Base-by-base conservation (phyloP, 37 sponge, comb jelly and placozoan species). In the Haliclona indistincta region DNA sequence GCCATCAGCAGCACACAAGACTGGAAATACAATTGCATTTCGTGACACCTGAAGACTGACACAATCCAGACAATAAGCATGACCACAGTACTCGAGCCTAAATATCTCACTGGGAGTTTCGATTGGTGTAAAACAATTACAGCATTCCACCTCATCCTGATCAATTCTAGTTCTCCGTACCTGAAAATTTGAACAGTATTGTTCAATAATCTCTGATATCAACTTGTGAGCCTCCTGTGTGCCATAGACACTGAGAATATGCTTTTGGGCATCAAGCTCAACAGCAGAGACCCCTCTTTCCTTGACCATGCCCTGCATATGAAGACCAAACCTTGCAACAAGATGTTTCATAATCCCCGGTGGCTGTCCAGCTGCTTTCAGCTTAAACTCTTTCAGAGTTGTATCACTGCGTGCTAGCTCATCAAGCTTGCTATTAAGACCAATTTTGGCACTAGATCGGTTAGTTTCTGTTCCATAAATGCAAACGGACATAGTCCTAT, bases 11-110 rank as follows among this genome's bases (percentile, higher is more conserved):
- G 89, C 89, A 89, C 89, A 89, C 7, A 19, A 26, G 19, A 89
- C 38, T 15, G 89, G 89, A 56, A 89, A 73, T 0, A 60, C 71
- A 4, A 75, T 28, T 55, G 85, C 29, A 32, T 47, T 67, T 54
- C 80, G 51, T 40, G 71, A 26, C 1, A 83, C 7, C 23, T 89
- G 89, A 13, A 61, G 34, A 53, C 67, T 26, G 38, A 89, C 73
- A 54, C 89, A 89, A 3, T 89, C 89, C 42, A 60, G 28, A 52
- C 74, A 73, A 74, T 78, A 89, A 7, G 53, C 71, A 73, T 89
- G 89, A 4, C 89, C 89, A 89, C 89, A 89, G 70, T 51, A 79
- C 41, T 84, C 84, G 1, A 89, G 60, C 25, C 80, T 42, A 39
- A 39, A 77, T 2, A 63, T 20, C 28, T 70, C 54, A 2, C 43